A percentile compares a stretch with the other conserved stretches of the same genome.
phyloP scores from a whole-genome alignment of 2,113 vertebrate genomes.

The Eidolon helvum region DNA sequence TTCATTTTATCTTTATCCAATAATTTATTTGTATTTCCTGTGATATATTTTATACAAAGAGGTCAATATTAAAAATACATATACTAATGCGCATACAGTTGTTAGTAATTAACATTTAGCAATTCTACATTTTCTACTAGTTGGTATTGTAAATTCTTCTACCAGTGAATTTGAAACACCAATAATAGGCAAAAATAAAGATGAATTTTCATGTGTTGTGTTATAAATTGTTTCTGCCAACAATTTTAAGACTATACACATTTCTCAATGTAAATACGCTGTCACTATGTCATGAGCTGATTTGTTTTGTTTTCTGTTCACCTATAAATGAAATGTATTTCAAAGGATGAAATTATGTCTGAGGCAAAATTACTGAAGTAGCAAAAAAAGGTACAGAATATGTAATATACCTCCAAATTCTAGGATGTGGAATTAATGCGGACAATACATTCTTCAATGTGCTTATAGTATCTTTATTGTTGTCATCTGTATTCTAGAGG shows the following conservation, averaged over 20 bases:
- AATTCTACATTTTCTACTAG: background rate
- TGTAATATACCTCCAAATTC: constrained; percentile 55
- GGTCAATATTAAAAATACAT: background rate
- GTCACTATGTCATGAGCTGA: background rate
- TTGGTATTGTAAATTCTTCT: background rate
- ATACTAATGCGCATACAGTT: background rate
- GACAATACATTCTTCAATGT: background rate
- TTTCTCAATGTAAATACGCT: background rate
- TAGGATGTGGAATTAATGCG: constrained; percentile 57
- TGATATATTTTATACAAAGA: background rate
- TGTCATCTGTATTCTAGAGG: constrained; percentile 59
- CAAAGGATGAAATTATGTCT: constrained; percentile 45
- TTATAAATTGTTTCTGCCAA: constrained; percentile 12
- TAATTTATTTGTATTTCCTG: background rate
- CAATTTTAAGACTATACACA: background rate
- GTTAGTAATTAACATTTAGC: background rate
- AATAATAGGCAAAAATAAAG: background rate
- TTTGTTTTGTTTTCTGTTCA: constrained; percentile 46
- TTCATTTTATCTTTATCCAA: background rate
- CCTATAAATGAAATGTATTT: constrained; percentile 66
- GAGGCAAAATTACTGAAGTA: constrained; percentile 65
- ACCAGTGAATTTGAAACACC: background rate
- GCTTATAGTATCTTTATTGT: constrained; percentile 57
- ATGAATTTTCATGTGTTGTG: background rate
- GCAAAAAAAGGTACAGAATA: background rate